phyloP scores from a whole-genome alignment of 1,140 invertebrate genomes.

The Pseudomyrmex flavicornis region DNA sequence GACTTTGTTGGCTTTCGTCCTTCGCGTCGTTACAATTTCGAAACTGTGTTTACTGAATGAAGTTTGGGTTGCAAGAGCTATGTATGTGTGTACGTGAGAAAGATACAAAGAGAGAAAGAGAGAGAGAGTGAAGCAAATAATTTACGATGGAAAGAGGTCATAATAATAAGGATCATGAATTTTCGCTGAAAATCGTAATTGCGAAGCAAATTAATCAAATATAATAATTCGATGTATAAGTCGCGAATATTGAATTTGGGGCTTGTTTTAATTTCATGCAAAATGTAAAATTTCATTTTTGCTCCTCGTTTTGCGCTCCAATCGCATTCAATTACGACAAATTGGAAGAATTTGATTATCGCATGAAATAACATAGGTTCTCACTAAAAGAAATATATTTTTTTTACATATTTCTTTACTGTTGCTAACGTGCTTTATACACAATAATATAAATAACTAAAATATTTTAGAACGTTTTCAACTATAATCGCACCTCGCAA shows the following conservation, averaged over 20 bases:
- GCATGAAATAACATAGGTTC: background rate
- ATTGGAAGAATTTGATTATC: background rate
- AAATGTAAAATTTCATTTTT: background rate
- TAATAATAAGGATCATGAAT: background rate
- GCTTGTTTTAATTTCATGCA: background rate
- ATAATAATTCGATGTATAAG: background rate
- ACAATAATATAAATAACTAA: no score
- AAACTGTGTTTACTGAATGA: constrained; percentile 16
- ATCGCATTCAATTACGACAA: background rate
- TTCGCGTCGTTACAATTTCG: constrained; percentile 30
- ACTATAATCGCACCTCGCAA: no score
- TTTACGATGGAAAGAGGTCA: background rate
- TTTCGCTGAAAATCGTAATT: background rate
- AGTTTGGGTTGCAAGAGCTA: background rate
- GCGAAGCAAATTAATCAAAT: background rate
- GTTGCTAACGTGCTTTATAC: no score
- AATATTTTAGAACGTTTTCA: no score
- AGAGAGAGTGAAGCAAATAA: background rate
- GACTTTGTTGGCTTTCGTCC: constrained; percentile 44
- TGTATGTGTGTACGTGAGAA: no score
- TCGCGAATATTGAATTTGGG: background rate
- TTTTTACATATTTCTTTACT: no score
- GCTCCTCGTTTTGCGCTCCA: background rate
- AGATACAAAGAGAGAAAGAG: background rate
- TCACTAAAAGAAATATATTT: background rate